phyloP scores from a whole-genome alignment of 2,888 invertebrate species.

The Cosmopolites sordidus region DNA sequence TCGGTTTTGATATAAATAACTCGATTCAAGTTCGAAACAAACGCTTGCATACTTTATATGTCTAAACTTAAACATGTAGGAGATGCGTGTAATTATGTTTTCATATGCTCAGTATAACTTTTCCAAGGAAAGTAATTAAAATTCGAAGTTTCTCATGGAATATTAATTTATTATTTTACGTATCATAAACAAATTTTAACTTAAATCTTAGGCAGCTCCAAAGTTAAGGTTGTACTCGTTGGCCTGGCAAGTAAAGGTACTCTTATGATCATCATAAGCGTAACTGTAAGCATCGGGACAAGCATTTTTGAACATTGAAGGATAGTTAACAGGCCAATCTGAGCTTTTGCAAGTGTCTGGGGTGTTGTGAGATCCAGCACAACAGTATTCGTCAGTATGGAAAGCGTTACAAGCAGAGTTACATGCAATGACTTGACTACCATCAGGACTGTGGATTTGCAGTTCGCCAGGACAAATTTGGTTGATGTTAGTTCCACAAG shows the following conservation, averaged over 20 bases:
- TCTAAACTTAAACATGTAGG: too few species aligned
- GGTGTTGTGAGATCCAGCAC: slow-evolving; percentile 43
- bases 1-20: too few species aligned
- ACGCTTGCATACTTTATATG: too few species aligned
- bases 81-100: too few species aligned
- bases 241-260: slow-evolving; percentile 49
- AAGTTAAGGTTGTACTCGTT: slow-evolving; percentile 39
- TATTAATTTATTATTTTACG: background rate
- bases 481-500: slow-evolving; percentile 43
- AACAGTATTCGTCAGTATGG: slow-evolving; percentile 51
- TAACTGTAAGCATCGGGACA: slow-evolving; percentile 55
- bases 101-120: too few species aligned
- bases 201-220: slow-evolving; percentile 27
- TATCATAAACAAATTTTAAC: background rate
- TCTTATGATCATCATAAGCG: slow-evolving; percentile 52
- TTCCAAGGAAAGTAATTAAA: too few species aligned
- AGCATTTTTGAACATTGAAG: slow-evolving; percentile 47
- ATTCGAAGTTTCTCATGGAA: too few species aligned
- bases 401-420: slow-evolving; percentile 51
- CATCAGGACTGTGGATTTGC: slow-evolving; percentile 32
- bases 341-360: slow-evolving; percentile 47
- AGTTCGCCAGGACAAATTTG: slow-evolving; percentile 45
- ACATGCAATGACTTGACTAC: slow-evolving; percentile 43
- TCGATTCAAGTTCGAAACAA: too few species aligned
- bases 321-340: slow-evolving; percentile 44